phyloP scores from a whole-genome alignment of 2,888 invertebrate species.

The Drosophila picticornis region DNA sequence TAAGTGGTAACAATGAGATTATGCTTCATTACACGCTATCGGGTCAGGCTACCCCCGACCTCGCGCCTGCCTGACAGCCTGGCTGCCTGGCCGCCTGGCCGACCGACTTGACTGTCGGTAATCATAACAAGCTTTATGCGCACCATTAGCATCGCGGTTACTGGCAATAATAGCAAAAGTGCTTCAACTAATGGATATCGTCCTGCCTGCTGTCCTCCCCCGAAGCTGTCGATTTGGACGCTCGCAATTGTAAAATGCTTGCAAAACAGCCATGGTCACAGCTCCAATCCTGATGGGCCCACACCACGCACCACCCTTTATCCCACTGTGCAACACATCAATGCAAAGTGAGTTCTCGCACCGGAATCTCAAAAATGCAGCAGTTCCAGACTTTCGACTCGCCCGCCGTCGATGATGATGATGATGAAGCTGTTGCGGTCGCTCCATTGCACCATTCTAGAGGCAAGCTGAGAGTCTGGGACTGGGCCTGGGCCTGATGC shows the following conservation, averaged over 20 bases:
- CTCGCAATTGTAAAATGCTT: conserved; percentile 66
- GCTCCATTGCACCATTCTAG: conserved; percentile 42
- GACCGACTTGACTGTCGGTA: conserved; percentile 30
- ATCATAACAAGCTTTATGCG: conserved; percentile 78
- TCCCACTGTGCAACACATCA: conserved; percentile 36
- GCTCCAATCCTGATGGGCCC: conserved; percentile 7
- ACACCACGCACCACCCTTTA: not conserved
- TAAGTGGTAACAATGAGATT: conserved; percentile 80
- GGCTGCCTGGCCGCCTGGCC: not conserved
- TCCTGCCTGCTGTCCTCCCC: conserved; percentile 24
- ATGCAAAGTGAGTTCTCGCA: conserved; percentile 65
- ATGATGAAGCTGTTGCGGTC: conserved; percentile 75
- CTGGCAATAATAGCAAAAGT: conserved; percentile 71
- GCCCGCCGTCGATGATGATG: conserved; percentile 41
- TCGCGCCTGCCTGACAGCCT: conserved; percentile 11
- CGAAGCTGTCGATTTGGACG: conserved; percentile 8
- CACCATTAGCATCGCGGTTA: conserved; percentile 75
- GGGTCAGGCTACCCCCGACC: not conserved
- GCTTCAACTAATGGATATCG: conserved; percentile 74
- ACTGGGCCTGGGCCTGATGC: conserved; percentile 11
- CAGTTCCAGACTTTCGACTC: conserved; percentile 55
- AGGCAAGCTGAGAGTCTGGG: conserved; percentile 22
- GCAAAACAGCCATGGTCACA: conserved; percentile 33
- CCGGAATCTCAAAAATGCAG: conserved; percentile 78
- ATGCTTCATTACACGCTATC: conserved; percentile 76